These are phyloP conservation scores for Aegotheles bennettii DNA, from an alignment of 2,113 vertebrate genomes.

Conservation along the genomic window DNA sequence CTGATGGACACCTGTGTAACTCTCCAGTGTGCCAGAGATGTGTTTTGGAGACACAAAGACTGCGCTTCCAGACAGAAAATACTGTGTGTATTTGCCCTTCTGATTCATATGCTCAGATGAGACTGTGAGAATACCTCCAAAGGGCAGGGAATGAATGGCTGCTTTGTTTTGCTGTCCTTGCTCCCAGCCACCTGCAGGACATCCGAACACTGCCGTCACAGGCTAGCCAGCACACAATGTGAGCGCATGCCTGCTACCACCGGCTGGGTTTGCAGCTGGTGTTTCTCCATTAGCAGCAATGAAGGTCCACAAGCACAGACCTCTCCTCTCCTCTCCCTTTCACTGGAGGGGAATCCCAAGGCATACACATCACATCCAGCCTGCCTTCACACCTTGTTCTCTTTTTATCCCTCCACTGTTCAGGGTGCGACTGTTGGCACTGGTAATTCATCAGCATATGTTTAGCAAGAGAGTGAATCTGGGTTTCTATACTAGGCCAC, in stretches of 20 bases:
- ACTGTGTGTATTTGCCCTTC: not conserved
- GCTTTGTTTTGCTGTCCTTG: not conserved
- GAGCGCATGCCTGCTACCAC: rapidly evolving
- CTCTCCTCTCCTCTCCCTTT: not conserved
- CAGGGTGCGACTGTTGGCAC: not conserved
- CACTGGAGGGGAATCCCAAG: not conserved
- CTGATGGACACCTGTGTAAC: not conserved
- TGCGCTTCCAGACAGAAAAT: not conserved
- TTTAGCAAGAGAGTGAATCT: not conserved
- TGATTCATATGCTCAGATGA: not conserved
- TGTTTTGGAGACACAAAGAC: not conserved
- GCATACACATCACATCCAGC: not conserved
- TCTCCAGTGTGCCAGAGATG: not conserved
- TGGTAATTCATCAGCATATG: not conserved
- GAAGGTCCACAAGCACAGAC: not conserved
- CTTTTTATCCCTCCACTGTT: not conserved
- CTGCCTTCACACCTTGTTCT: not conserved
- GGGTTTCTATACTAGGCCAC: not conserved
- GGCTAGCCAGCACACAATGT: rapidly evolving
- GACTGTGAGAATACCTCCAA: not conserved
- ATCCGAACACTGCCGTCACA: rapidly evolving
- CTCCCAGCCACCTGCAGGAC: not conserved
- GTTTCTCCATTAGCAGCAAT: not conserved
- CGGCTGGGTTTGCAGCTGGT: rapidly evolving
- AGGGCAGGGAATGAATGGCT: not conserved